phyloP scores from a whole-genome alignment of 2,113 vertebrate species.

The Tachysurus fulvidraco region DNA sequence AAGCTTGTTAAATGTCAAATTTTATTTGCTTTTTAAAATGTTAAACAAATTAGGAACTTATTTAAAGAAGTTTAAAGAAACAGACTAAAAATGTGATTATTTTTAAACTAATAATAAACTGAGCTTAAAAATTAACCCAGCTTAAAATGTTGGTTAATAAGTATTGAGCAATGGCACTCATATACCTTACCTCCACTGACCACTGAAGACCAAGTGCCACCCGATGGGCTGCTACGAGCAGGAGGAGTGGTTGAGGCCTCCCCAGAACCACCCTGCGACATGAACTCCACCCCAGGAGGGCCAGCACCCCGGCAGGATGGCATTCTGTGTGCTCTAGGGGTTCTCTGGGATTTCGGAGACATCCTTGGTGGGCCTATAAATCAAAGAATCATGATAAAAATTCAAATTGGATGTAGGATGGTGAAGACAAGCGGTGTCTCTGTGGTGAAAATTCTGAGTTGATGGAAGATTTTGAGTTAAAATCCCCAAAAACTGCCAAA shows the following conservation, averaged over 20 bases:
- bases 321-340: slow-evolving; percentile 90
- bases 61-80: no score
- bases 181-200: slow-evolving; percentile 91
- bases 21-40: neutral
- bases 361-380: slow-evolving; percentile 91
- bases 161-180: neutral
- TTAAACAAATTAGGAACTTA: neutral
- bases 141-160: neutral
- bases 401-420: no score
- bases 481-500: neutral
- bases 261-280: slow-evolving; percentile 85
- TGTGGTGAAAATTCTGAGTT: neutral
- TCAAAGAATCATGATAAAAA: neutral
- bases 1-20: neutral
- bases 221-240: slow-evolving; percentile 86
- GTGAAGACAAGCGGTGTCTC: neutral
- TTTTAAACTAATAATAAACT: no score
- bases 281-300: slow-evolving; percentile 86
- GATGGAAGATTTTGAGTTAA: neutral
- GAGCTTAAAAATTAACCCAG: neutral
- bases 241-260: slow-evolving; percentile 79
- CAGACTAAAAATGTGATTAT: neutral
- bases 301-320: slow-evolving; percentile 85
- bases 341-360: slow-evolving; percentile 97
- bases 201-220: slow-evolving; percentile 97